Conservation (phyloP, 2,888 invertebrate species). For the Pterostichus madidus region DNA sequence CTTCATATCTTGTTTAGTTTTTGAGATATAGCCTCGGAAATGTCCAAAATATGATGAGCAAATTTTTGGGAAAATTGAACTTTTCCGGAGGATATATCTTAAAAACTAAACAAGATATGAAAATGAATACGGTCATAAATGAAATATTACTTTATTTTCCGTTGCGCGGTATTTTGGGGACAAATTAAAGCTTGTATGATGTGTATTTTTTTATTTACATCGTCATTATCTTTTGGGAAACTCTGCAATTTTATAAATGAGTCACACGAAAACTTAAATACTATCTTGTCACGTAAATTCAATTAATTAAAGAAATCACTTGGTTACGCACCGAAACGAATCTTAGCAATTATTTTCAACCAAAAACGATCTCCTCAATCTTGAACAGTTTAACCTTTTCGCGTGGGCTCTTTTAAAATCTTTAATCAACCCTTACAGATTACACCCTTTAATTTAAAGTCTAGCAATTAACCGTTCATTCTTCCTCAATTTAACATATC, state of each 20-base stretch:
- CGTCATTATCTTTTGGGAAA: not conserved
- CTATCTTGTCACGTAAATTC: constrained; percentile 27
- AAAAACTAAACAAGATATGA: no score
- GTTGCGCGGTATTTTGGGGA: no score
- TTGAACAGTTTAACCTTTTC: constrained; percentile 6
- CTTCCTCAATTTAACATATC: constrained; percentile 21
- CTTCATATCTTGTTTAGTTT: no score
- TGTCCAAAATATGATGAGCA: no score
- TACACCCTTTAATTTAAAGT: constrained; percentile 17
- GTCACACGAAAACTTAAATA: not conserved
- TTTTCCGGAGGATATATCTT: no score
- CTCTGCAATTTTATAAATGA: constrained; percentile 3
- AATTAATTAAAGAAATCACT: constrained; percentile 29
- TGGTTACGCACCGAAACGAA: not conserved
- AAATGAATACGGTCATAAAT: no score
- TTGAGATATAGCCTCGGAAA: no score
- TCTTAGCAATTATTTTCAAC: constrained; percentile 15
- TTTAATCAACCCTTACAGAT: constrained; percentile 35
- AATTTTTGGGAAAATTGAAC: no score
- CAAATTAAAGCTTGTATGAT: no score
- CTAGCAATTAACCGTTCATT: constrained; percentile 18
- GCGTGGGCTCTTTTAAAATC: constrained; percentile 7
- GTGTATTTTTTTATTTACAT: no score
- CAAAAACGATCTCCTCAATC: not conserved
- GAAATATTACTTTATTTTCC: no score